Percentiles rank a stretch among this genome's conserved stretches.
phyloP scores from a whole-genome alignment of 2,797 vertebrate species.

The Scleropages formosus region DNA sequence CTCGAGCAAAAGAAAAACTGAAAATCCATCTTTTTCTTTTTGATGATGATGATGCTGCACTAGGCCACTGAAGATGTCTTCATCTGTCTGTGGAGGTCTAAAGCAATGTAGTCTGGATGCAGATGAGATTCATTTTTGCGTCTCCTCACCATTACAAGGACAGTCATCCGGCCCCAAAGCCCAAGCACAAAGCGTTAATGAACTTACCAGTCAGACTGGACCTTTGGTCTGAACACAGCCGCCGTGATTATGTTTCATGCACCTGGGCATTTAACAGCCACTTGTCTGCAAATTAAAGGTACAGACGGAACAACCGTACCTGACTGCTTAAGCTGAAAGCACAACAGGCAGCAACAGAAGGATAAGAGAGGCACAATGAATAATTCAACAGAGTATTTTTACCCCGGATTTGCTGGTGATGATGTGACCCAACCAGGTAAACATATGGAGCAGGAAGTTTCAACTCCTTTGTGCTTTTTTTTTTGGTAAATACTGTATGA shows the following conservation, averaged over 20 bases:
- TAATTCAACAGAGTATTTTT: constrained; percentile 11
- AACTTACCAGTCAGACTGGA: neutral
- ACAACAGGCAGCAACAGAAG: constrained; percentile 10
- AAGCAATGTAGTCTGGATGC: too few relatives aligned
- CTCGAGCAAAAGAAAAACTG: neutral
- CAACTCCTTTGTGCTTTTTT: too few relatives aligned
- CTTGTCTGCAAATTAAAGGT: constrained; percentile 23
- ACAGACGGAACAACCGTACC: neutral
- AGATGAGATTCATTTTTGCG: too few relatives aligned
- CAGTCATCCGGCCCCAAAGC: neutral
- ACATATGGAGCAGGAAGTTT: too few relatives aligned
- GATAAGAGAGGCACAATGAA: constrained; percentile 7
- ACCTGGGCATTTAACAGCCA: constrained; percentile 10
- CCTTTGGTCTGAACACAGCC: neutral
- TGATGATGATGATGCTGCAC: too few relatives aligned
- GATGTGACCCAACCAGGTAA: too few relatives aligned
- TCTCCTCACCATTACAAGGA: too few relatives aligned
- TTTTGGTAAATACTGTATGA: too few relatives aligned
- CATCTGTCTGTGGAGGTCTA: too few relatives aligned
- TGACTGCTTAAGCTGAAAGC: constrained; percentile 3
- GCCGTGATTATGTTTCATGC: constrained; percentile 5
- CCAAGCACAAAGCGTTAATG: neutral
- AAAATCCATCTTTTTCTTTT: neutral
- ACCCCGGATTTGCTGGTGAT: neutral
- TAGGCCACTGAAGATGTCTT: too few relatives aligned